Base-by-base conservation (phyloP, 1,140 invertebrate species). In the Homarus americanus region DNA sequence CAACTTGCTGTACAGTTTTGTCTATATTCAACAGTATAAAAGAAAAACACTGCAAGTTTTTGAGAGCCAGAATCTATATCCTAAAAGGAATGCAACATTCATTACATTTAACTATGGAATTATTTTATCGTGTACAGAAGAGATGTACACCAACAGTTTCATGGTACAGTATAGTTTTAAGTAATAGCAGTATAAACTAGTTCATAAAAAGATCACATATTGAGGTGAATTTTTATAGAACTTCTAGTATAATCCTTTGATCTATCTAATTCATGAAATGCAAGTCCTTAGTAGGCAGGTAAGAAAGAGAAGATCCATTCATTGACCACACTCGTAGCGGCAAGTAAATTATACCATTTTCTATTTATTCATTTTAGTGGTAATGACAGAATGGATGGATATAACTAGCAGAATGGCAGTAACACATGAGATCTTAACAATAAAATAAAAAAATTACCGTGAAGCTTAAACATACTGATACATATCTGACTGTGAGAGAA, bases 401-500 rank as follows among this genome's bases (percentile, higher is more conserved):
- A 32, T 69, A 69, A 69, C 15, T 32, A 69, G 63, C n/a, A 69
- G 12, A 69, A 28, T 32, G 28, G 63, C 63, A 69, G 63, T 69
- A 32, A 69, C n/a, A 32, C 28, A 69, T 12, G n/a, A 4, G 63
- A 69, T 69, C 28, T 32, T 69, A 69, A 69, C 63, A 28, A 69
- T 69, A 32, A 69, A 69, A 28, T 32, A 69, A 69, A 69, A 69
- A 63, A 4, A 20, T 15, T 24, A 24, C 12, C 32, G 28, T 24
- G 49, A 12, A 34, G 53, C 66, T 90, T 79, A 91, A 32, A 91
- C 89, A 86, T 91, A 91, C 76, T 91, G 89, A 53, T 91, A 91
- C 89, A 91, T 91, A 41, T 91, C 89, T 36, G 89, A 80, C 78
- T 91, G 82, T 36, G 82, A 85, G 36, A 91, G 82, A 69, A 91